Conservation (phyloP, 2,113 vertebrate genomes). For the Daboia siamensis region DNA sequence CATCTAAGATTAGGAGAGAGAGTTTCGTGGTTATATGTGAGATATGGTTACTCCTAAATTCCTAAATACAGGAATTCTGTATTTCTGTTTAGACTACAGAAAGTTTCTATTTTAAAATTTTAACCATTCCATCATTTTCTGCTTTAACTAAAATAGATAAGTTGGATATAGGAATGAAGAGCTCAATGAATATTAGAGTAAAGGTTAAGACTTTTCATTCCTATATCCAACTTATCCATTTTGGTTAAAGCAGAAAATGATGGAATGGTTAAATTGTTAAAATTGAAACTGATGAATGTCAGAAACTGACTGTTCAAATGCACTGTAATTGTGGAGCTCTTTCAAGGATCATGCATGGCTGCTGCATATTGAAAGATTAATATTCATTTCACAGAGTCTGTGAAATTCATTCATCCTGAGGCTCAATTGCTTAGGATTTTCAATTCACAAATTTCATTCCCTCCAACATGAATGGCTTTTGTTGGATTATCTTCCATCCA, state of each 20-base stretch:
- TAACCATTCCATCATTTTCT: too few relatives aligned
- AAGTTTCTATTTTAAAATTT: too few relatives aligned
- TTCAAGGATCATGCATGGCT: background rate
- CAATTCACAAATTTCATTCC: conserved; percentile 28
- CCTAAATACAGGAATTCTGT: background rate
- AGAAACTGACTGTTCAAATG: background rate
- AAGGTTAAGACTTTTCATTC: background rate
- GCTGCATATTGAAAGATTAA: conserved; percentile 18
- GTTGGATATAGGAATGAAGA: too few relatives aligned
- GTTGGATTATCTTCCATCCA: conserved; percentile 14
- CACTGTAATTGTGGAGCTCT: background rate
- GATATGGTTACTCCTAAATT: background rate
- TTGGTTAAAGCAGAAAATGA: background rate
- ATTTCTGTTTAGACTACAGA: background rate
- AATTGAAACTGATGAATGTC: background rate
- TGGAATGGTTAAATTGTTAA: background rate
- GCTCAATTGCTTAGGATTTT: conserved; percentile 30
- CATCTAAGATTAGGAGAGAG: background rate
- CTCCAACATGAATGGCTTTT: conserved; percentile 12
- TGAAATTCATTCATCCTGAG: conserved; percentile 25
- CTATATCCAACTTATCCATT: background rate
- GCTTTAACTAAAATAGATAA: too few relatives aligned
- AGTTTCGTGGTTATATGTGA: background rate
- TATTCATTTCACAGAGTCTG: conserved; percentile 3
- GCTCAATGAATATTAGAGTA: background rate